Evolutionary conservation across 2,797 vertebrate species (phyloP).

Genomic region (Lepilemur ruficaudatus): DNA sequence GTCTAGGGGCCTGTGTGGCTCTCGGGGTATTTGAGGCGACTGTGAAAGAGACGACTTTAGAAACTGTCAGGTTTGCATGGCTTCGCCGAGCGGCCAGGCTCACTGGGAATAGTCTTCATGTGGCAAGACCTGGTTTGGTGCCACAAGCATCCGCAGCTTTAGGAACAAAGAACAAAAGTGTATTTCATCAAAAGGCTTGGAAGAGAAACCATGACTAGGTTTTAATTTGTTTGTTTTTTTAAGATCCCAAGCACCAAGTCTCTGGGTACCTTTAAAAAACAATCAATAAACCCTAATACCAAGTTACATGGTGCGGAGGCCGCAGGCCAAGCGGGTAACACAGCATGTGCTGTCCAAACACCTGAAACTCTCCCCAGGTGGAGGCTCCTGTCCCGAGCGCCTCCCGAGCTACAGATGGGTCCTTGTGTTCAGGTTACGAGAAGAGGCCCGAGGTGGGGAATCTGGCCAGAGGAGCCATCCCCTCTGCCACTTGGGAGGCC

Average conservation of each 20-base stretch:
- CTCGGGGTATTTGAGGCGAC: neutral
- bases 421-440: neutral
- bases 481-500: neutral
- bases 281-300: neutral
- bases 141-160: neutral
- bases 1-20: neutral
- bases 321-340: neutral
- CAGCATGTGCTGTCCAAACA: neutral
- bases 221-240: neutral
- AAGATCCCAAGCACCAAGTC: neutral
- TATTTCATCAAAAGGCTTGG: conserved; percentile 22
- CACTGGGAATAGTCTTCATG: neutral
- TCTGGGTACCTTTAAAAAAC: neutral
- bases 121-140: neutral
- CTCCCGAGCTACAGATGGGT: neutral
- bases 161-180: neutral
- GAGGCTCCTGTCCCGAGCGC: neutral
- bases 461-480: neutral
- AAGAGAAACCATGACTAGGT: neutral
- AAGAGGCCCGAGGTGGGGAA: neutral
- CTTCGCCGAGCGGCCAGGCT: neutral
- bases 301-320: neutral
- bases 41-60: neutral
- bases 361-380: neutral
- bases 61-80: neutral